A percentile compares a stretch with the other conserved stretches of the same genome.
Conservation (phyloP, 2,797 vertebrate species). For the Alectoris magna region DNA sequence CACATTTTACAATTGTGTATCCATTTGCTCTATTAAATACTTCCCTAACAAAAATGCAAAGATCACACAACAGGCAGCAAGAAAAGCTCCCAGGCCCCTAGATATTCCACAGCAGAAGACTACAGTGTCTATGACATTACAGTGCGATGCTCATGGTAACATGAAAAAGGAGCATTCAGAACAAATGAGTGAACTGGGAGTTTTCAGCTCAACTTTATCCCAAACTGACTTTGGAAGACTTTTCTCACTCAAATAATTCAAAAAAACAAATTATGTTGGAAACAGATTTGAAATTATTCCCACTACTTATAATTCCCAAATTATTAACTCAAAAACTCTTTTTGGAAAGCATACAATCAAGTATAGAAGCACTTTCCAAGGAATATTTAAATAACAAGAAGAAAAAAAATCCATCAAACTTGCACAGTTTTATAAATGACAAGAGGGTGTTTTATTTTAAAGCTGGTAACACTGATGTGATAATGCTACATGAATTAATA, state of each 20-base stretch:
- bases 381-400: background rate
- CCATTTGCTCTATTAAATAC: background rate
- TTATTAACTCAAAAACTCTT: background rate
- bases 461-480: background rate
- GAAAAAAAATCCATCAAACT: background rate
- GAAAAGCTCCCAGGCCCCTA: background rate
- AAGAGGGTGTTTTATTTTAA: background rate
- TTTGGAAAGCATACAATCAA: background rate
- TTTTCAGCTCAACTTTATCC: background rate
- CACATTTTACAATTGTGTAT: background rate
- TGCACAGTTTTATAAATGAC: background rate
- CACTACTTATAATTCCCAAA: background rate
- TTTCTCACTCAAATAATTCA: background rate
- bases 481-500: background rate
- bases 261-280: background rate
- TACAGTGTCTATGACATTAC: background rate
- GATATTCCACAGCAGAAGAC: background rate
- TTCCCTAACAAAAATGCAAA: background rate
- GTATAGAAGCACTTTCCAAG: background rate
- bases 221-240: background rate
- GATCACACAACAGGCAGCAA: background rate
- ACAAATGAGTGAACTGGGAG: background rate
- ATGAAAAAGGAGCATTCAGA: background rate
- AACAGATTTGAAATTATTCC: background rate
- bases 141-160: background rate